phyloP scores from a whole-genome alignment of 1,140 invertebrate species.

The Aphis craccivora region DNA sequence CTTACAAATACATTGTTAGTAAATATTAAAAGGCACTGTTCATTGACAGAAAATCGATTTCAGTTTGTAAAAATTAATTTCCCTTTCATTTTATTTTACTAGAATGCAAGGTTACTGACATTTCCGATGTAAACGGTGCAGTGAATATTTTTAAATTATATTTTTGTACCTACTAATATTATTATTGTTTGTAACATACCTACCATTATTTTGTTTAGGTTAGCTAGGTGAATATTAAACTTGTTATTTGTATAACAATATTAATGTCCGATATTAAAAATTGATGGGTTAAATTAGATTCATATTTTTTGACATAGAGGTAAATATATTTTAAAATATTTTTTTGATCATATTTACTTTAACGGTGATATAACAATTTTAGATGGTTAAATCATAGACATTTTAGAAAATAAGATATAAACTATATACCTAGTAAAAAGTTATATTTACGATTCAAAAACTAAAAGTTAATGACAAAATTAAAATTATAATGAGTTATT shows the following conservation, averaged over 20 bases:
- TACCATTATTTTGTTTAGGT: not conserved
- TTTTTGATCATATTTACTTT: not conserved
- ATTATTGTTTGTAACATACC: not conserved
- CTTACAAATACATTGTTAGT: not conserved
- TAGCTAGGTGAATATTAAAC: not conserved
- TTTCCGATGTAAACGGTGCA: not conserved
- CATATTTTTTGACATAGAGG: not conserved
- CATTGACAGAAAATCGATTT: constrained; percentile 2
- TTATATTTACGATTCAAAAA: not conserved
- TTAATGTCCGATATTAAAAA: not conserved
- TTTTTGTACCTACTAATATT: no score
- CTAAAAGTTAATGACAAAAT: not conserved
- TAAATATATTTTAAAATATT: not conserved
- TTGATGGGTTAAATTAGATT: not conserved
- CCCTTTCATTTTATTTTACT: not conserved
- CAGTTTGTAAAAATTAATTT: not conserved
- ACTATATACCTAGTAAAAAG: not conserved
- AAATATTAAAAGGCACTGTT: not conserved
- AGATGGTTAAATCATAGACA: not conserved
- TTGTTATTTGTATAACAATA: not conserved
- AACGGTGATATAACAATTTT: not conserved
- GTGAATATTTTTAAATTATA: not conserved
- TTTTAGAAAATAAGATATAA: not conserved
- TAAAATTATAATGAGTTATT: not conserved
- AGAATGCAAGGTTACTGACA: not conserved